A percentile compares a stretch with the other conserved stretches of the same genome.
These are phyloP conservation scores for Cynoglossus semilaevis DNA, from an alignment of 2,113 vertebrate species.

Conservation along the genomic window DNA sequence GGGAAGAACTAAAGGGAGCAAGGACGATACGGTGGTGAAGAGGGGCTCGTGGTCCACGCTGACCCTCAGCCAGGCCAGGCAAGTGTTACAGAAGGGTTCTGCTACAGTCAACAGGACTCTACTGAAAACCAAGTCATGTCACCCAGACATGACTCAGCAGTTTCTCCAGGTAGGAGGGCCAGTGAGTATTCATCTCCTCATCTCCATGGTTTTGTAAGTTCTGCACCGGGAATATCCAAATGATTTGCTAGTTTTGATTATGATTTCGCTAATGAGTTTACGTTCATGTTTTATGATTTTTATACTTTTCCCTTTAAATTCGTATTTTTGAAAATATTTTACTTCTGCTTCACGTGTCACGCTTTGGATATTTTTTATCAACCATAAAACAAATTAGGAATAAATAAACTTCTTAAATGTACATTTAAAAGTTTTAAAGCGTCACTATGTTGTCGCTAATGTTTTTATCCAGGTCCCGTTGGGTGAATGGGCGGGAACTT, in stretches of 20 bases:
- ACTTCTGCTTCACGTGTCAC: too few relatives aligned
- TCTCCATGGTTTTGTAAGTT: conserved; percentile 39
- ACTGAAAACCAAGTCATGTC: conserved; percentile 95
- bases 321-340: too few relatives aligned
- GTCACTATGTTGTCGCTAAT: neutral
- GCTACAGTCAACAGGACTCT: conserved; percentile 94
- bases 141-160: conserved; percentile 93
- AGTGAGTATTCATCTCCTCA: conserved; percentile 64
- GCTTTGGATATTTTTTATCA: too few relatives aligned
- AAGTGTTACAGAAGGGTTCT: conserved; percentile 93
- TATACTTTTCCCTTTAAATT: too few relatives aligned
- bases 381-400: too few relatives aligned
- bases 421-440: neutral
- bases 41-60: conserved; percentile 95
- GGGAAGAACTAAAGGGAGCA: conserved; percentile 43
- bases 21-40: conserved; percentile 76
- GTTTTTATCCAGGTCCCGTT: conserved; percentile 80
- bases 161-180: conserved; percentile 90
- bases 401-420: neutral
- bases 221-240: conserved; percentile 17
- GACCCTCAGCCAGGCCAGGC: conserved; percentile 91
- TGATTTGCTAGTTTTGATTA: conserved; percentile 7
- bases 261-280: neutral
- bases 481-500: conserved; percentile 88
- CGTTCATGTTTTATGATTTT: neutral